Base-by-base conservation (phyloP, 2,888 invertebrate species). In the Geotrupes spiniger region DNA sequence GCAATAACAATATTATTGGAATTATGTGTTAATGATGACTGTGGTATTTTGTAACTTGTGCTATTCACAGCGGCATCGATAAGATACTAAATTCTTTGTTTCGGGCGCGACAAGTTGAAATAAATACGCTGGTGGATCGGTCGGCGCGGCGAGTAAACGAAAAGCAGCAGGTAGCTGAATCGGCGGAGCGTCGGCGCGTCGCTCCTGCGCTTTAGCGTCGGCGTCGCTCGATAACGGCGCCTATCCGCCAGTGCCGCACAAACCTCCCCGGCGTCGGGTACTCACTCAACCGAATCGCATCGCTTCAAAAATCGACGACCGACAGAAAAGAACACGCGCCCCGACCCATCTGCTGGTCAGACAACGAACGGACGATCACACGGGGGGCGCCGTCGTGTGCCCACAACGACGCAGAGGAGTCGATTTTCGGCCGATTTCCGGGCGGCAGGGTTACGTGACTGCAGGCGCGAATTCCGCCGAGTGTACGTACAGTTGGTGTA, bases 161-260 rank as follows among this genome's bases (percentile, higher is more conserved):
- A 56, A 58, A 69, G 70, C 69, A 70, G 70, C 70, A 71, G 70
- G 71, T 72, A 70, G 70, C n/a, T 62, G 62, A 66, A 64, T 53
- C 57, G n/a, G 54, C 53, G 64, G 54, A 60, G 70, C 68, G 70
- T 59, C 67, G 66, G 63, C 69, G 71, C 70, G 65, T 54, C 63
- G 66, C 63, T 59, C 66, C 63, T 68, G 70, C 69, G 70, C 69
- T 58, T 58, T 69, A 64, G 61, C 68, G 70, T 61, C 70, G 66
- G 66, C 71, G 70, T 68, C 71, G 71, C 63, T 71, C 72, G 67
- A 71, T 71, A 72, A 68, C 68, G 63, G 60, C 68, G 67, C 60
- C 62, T 21, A 59, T 60, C 63, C 54, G 60, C 59, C 70, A 73
- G 73, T 73, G 71, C 70, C 70, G 70, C 69, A 71, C 69, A 70